Conservation (phyloP, 2,888 invertebrate species). For the Adelphocoris suturalis region DNA sequence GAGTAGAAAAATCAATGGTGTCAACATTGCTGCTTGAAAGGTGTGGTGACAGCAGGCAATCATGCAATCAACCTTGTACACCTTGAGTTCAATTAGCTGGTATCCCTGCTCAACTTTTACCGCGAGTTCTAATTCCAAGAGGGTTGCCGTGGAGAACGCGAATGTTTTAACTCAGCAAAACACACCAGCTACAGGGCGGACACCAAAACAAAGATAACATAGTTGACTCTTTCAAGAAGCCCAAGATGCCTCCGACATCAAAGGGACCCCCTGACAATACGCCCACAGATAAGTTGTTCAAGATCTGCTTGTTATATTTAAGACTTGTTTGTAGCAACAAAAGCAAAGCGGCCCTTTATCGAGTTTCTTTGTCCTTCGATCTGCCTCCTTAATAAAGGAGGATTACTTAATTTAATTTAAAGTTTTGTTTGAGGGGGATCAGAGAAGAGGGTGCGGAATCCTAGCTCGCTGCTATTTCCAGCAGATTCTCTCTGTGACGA, state of each 20-base stretch:
- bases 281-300: constrained; percentile 67
- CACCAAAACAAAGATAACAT: constrained; percentile 55
- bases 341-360: constrained; percentile 63
- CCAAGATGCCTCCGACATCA: constrained; percentile 57
- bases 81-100: no score
- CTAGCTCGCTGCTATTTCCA: no score
- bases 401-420: constrained; percentile 66
- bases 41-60: no score
- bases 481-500: no score
- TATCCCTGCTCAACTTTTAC: no score
- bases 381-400: constrained; percentile 63
- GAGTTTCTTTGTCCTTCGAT: constrained; percentile 59
- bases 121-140: no score
- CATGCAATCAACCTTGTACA: no score
- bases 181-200: background rate
- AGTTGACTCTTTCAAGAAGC: constrained; percentile 65
- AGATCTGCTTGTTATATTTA: constrained; percentile 71
- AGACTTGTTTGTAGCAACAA: constrained; percentile 71
- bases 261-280: constrained; percentile 60
- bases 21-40: no score
- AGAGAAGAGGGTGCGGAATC: background rate
- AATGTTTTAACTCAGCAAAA: background rate
- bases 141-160: background rate
- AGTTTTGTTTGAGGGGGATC: constrained; percentile 12
- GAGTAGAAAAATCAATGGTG: no score